Evolutionary conservation across 2,113 vertebrate species (phyloP), one percentile per base, ranked within the genome.

Genomic region (Lepisosteus oculatus): DNA sequence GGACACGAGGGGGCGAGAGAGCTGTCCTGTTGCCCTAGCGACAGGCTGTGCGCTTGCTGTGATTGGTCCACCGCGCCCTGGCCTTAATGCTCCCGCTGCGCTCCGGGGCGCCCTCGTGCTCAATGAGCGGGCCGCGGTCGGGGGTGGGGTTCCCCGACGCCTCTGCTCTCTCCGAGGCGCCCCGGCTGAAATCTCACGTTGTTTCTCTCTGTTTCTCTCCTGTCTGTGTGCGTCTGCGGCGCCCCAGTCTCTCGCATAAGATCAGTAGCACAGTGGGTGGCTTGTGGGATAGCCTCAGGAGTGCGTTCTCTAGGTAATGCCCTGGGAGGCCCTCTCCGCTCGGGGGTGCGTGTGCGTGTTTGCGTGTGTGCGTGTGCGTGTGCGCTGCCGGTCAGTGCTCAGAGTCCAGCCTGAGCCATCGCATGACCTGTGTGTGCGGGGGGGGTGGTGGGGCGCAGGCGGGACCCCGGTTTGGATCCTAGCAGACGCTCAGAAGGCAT

Each of bases 271-370:
- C 93, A 90, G 90, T 97, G 86, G 92, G 93, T 95, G 96, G 94
- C 92, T 88, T 95, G 86, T 97, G 95, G 95, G 90, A 94, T 94
- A 95, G 92, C 87, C 89, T 97, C 94, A 95, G 95, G 94, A 94
- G 83, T 90, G 79, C 96, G 88, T 95, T 97, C 92, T 92, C 93
- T 96, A 97, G 95, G 95, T 97, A 97, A 92, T 89, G 84, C 82
- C 79, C 83, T 86, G 83, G 87, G 86, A 80, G 83, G 82, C 82
- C 84, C 80, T 83, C 63, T 79, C 76, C 87, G 84, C 41, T 56
- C 56, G 54, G 67, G 63, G 12, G 14, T 78, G 8, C 81, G 77
- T 79, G 67, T 73, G 71, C 77, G 75, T 83, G 72, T 75, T 4
- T 64, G 8, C 14, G 59, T 64, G 5, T 11, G 54, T 57, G 12